A percentile compares a stretch with the other conserved stretches of the same genome.
Conservation (phyloP, 2,797 vertebrate species). For the Pangasius djambal region DNA sequence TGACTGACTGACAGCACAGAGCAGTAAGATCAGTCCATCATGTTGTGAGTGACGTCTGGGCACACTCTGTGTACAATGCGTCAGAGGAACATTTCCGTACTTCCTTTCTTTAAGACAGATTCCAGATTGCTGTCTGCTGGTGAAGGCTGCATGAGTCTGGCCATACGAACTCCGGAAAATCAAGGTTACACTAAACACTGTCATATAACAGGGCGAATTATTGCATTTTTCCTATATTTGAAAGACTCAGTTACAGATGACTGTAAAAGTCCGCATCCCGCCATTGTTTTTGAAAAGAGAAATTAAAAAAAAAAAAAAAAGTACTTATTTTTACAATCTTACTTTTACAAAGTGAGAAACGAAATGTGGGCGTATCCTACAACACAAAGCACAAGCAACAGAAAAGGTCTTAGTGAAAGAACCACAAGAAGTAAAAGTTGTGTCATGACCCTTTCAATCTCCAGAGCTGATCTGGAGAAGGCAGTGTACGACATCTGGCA, state of each 20-base stretch:
- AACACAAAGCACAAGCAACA: background rate
- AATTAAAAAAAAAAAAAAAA: too few species aligned
- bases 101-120: slow-evolving; percentile 30
- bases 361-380: background rate
- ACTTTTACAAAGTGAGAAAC: background rate
- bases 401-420: background rate
- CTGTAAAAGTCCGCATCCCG: background rate
- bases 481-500: background rate
- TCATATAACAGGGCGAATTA: background rate
- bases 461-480: background rate
- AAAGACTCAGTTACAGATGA: background rate
- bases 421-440: background rate
- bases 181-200: slow-evolving; percentile 17
- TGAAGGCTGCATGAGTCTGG: slow-evolving; percentile 12
- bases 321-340: background rate
- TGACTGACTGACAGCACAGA: slow-evolving; percentile 3
- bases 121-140: slow-evolving; percentile 36
- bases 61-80: slow-evolving; percentile 5
- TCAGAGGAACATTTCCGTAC: slow-evolving; percentile 30
- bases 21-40: slow-evolving; percentile 6
- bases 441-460: slow-evolving; percentile 3
- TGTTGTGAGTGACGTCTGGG: slow-evolving; percentile 4
- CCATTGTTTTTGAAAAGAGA: background rate
- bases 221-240: background rate
- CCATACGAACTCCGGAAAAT: background rate